phyloP scores from a whole-genome alignment of 2,888 invertebrate species.

The Lordiphosa fenestrarum region DNA sequence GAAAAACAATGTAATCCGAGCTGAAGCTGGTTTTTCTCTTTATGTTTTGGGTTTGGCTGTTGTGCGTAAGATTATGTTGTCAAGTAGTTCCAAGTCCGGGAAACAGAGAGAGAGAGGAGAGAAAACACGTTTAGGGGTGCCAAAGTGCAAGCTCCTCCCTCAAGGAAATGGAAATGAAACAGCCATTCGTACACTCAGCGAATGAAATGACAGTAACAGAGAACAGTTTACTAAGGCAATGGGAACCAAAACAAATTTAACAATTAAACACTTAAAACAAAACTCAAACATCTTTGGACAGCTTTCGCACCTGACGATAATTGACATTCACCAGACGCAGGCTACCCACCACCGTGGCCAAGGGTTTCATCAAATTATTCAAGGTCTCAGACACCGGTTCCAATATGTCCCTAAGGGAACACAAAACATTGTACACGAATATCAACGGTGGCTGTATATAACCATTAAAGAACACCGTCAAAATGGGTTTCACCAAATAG shows the following conservation, averaged over 20 bases:
- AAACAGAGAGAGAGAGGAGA: neutral
- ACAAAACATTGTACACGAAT: conserved; percentile 83
- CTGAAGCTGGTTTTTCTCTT: conserved; percentile 37
- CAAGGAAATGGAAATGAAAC: conserved; percentile 30
- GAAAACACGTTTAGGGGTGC: conserved; percentile 38
- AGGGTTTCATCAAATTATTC: conserved; percentile 79
- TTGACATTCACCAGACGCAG: conserved; percentile 71
- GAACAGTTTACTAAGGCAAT: conserved; percentile 4
- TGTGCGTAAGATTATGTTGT: conserved; percentile 49
- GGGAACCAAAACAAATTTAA: conserved; percentile 7
- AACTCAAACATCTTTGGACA: conserved; percentile 55
- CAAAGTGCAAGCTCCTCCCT: conserved; percentile 48
- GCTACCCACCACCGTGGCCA: conserved; percentile 67
- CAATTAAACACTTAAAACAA: neutral
- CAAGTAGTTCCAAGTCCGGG: neutral
- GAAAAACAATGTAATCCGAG: conserved; percentile 58
- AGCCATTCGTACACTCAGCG: neutral
- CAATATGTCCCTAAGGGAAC: conserved; percentile 84
- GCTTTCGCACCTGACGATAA: conserved; percentile 59
- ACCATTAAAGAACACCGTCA: conserved; percentile 85
- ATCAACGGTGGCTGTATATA: conserved; percentile 86
- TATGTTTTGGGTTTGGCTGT: conserved; percentile 1
- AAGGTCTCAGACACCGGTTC: conserved; percentile 83
- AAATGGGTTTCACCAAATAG: conserved; percentile 85
- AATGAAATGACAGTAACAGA: neutral